These are phyloP conservation scores for Agrotis puta DNA, from an alignment of 2,888 invertebrate genomes.

Conservation along the genomic window DNA sequence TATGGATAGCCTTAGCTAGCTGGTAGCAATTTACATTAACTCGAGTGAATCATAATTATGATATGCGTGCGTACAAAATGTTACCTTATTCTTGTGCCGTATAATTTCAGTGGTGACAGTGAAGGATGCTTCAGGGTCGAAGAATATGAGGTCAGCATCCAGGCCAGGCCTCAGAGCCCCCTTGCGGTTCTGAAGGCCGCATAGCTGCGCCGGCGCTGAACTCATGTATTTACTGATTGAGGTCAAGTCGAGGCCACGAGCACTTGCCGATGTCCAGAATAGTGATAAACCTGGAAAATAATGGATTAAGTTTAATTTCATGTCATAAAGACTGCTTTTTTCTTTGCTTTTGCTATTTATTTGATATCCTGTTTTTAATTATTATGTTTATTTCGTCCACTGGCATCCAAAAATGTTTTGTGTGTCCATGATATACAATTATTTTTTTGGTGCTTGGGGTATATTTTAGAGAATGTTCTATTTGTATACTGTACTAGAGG, in stretches of 20 bases:
- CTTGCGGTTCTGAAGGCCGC: conserved; percentile 91
- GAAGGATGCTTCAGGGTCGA: conserved; percentile 92
- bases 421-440: no score
- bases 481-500: no score
- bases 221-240: conserved; percentile 92
- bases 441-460: no score
- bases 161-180: conserved; percentile 92
- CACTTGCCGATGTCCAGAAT: conserved; percentile 92
- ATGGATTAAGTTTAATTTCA: background rate
- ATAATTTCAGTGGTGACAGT: conserved; percentile 90
- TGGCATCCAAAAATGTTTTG: no score
- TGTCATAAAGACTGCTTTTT: background rate
- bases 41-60: no score
- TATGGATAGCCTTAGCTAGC: no score
- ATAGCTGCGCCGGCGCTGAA: conserved; percentile 91
- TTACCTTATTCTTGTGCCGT: conserved; percentile 93
- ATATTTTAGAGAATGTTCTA: no score
- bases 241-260: conserved; percentile 88
- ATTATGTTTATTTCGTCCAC: no score
- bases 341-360: background rate
- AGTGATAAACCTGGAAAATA: conserved; percentile 90
- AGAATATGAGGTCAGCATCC: conserved; percentile 94
- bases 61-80: no score
- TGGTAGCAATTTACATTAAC: no score
- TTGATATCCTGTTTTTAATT: no score